phyloP scores from a whole-genome alignment of 2,888 invertebrate species.

The Andrena praecox region DNA sequence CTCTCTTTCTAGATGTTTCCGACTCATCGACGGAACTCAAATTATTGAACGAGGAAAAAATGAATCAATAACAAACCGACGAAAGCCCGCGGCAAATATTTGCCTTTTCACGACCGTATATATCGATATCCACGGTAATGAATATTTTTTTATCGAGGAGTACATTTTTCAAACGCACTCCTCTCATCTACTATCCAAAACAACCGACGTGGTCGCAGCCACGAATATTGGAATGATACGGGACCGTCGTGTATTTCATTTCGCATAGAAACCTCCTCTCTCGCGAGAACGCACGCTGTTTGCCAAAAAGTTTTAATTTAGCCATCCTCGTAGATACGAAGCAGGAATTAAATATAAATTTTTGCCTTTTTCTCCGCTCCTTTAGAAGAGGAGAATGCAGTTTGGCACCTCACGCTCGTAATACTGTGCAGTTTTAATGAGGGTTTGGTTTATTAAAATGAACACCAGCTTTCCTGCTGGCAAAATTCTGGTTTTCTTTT shows the following conservation, averaged over 20 bases:
- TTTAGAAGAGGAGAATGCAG: neutral
- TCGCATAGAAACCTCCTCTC: constrained; percentile 17
- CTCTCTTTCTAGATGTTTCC: no score
- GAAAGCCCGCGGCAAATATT: constrained; percentile 62
- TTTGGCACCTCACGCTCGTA: neutral
- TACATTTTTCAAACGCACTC: constrained; percentile 56
- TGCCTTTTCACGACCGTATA: constrained; percentile 45
- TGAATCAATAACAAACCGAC: constrained; percentile 46
- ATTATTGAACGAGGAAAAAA: constrained; percentile 28
- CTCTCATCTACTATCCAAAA: constrained; percentile 66
- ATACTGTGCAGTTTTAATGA: neutral
- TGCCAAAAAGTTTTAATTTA: constrained; percentile 68
- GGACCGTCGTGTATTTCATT: constrained; percentile 66
- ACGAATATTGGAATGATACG: constrained; percentile 67
- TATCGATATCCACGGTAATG: constrained; percentile 64
- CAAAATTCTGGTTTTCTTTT: neutral
- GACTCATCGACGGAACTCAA: neutral
- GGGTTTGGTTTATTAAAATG: neutral
- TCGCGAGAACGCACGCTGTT: constrained; percentile 25
- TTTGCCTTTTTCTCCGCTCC: constrained; percentile 19
- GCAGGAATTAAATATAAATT: constrained; percentile 62
- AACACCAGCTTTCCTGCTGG: neutral
- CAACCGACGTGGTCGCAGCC: constrained; percentile 57
- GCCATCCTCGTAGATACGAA: constrained; percentile 30
- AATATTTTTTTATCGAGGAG: constrained; percentile 62